phyloP scores from a whole-genome alignment of 2,888 invertebrate species.

The Pherbina coryleti region DNA sequence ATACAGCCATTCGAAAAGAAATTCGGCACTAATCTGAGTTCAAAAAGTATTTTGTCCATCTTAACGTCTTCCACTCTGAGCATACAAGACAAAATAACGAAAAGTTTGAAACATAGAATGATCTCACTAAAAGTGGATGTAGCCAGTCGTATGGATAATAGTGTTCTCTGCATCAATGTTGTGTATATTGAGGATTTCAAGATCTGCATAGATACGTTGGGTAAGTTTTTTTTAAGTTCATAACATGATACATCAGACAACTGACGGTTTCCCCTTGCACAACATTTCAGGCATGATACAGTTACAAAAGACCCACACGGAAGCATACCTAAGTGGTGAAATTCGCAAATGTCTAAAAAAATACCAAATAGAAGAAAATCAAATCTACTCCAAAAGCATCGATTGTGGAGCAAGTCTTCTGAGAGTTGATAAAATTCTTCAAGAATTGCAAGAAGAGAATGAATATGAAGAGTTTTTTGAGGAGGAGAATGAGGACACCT shows the following conservation, averaged over 20 bases:
- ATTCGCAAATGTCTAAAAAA: conserved; percentile 2
- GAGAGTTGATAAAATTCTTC: no score
- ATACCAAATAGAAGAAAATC: no score
- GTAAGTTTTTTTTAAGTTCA: conserved; percentile 36
- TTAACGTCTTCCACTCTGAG: no score
- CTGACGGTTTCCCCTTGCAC: conserved; percentile 37
- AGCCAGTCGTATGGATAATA: background rate
- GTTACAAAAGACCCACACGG: conserved; percentile 40
- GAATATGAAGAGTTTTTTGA: no score
- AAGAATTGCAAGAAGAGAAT: no score
- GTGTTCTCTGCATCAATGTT: background rate
- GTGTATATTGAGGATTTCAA: background rate
- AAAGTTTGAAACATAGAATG: background rate
- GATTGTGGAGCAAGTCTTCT: no score
- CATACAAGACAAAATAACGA: background rate
- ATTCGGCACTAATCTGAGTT: no score
- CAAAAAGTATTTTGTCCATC: no score
- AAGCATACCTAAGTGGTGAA: conserved; percentile 42
- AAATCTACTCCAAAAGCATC: no score
- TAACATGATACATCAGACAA: conserved; percentile 38
- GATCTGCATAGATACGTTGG: background rate
- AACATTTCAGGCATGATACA: conserved; percentile 38
- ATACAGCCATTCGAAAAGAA: no score
- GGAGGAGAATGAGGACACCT: no score
- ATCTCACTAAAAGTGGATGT: background rate